These are phyloP conservation scores for Bubo scandiacus DNA, from an alignment of 2,113 vertebrate species.

Conservation along the genomic window DNA sequence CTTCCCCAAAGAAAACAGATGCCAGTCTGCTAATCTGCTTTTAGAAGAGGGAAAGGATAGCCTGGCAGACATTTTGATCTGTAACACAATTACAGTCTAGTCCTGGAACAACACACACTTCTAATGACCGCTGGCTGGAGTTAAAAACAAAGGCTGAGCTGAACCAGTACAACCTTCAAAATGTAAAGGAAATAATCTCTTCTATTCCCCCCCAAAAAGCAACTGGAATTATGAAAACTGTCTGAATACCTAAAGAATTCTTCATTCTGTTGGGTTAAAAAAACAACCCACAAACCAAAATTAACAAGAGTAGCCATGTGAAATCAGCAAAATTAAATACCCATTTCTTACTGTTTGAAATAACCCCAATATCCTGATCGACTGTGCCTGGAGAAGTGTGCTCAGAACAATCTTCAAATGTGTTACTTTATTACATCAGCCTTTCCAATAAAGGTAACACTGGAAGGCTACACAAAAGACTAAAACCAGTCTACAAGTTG, in stretches of 20 bases:
- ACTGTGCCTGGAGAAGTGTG: background rate
- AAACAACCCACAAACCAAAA: background rate
- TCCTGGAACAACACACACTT: background rate
- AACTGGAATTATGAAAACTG: background rate
- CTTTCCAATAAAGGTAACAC: background rate
- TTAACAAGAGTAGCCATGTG: background rate
- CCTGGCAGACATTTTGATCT: background rate
- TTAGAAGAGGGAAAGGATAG: background rate
- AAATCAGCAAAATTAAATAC: background rate
- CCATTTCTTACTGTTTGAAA: background rate
- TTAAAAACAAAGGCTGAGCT: background rate
- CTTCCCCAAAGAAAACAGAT: background rate
- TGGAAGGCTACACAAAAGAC: background rate
- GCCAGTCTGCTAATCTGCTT: slow-evolving; percentile 18
- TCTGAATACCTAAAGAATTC: background rate
- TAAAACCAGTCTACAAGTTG: background rate
- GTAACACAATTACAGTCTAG: background rate
- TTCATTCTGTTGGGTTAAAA: background rate
- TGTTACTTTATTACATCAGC: background rate
- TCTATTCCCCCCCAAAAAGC: background rate
- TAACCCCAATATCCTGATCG: background rate
- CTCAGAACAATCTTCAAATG: background rate
- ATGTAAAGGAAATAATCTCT: background rate
- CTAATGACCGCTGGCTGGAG: background rate
- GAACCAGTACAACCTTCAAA: background rate